Base-by-base conservation (phyloP, 2,113 vertebrate species). In the Coregonus clupeaformis region DNA sequence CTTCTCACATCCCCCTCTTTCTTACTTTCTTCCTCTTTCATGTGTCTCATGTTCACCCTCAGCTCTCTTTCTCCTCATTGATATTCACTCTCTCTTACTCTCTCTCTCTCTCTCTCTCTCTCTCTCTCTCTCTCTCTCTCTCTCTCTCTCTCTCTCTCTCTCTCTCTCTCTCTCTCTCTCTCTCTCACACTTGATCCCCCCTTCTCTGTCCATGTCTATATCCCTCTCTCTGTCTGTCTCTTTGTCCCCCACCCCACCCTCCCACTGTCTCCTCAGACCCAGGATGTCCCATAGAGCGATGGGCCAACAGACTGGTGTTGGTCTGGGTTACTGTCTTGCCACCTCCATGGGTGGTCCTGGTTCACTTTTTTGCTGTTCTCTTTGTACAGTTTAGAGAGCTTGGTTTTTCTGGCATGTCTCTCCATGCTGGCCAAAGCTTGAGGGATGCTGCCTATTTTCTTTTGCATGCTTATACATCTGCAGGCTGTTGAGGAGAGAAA, bases 401-500 rank as follows among this genome's bases (percentile, higher is more conserved):
- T 84, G 85, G 80, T 84, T 87, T 86, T 88, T 84, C 85, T 86
- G 85, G 84, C 84, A 47, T 66, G 63, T 87, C 67, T 80, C 76
- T 80, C 74, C 57, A 84, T 72, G 71, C 79, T 82, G 83, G 80
- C 84, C 76, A 81, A 82, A 88, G 75, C 75, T 11, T 63, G 72
- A 83, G 76, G 80, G 71, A 71, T 74, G 78, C 76, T 77, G 75
- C 60, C 78, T 89, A 82, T 88, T 90, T 87, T 89, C 77, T 36
- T 36, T 36, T 36, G 7, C 36, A 36, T 36, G 36, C 36, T 36
- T 36, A 9, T 81, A 89, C 75, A 87, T 49, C 14, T 49, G 47
- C 14, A 68, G 75, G 75, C 47, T n/a, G 6, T 52, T 24, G 20
- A 11, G 13, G 57, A 63, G 29, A 24, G 59, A 45, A 36, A 69